Percentiles rank a stretch among this genome's conserved stretches.
phyloP scores from a whole-genome alignment of 2,113 vertebrate genomes.

The Stictonetta naevosa region DNA sequence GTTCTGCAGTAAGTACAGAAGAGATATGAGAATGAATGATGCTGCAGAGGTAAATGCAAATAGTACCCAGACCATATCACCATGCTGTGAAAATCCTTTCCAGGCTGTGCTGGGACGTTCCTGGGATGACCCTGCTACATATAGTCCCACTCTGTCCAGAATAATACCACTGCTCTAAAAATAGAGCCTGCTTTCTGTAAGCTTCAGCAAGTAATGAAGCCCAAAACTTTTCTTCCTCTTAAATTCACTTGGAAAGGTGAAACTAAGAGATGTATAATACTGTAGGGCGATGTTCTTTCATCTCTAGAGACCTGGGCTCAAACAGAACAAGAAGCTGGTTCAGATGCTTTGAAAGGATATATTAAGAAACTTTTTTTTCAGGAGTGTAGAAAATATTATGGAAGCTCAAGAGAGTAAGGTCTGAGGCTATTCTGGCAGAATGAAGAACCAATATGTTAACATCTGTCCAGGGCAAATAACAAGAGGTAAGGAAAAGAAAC shows the following conservation, averaged over 20 bases:
- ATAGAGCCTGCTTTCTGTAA: not conserved
- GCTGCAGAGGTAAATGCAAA: not conserved
- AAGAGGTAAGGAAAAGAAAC: not conserved
- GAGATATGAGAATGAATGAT: not conserved
- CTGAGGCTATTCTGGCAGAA: not conserved
- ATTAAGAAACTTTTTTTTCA: conserved; percentile 19
- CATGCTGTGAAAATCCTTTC: not conserved
- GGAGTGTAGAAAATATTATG: not conserved
- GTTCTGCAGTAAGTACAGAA: conserved; percentile 63
- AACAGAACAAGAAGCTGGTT: not conserved
- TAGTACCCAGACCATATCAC: not conserved
- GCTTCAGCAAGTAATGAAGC: not conserved
- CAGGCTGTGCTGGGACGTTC: not conserved
- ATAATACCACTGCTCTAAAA: conserved; percentile 13
- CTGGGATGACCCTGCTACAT: not conserved
- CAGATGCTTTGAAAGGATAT: conserved; percentile 8
- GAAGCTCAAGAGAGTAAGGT: not conserved
- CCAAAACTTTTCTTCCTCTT: conserved; percentile 15
- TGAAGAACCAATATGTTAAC: not conserved
- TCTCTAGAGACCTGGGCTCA: not conserved
- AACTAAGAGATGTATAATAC: not conserved
- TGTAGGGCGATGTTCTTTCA: not conserved
- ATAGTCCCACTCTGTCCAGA: not conserved
- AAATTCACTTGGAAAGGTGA: not conserved
- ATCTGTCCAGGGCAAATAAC: not conserved